A percentile compares a stretch with the other conserved stretches of the same genome.
phyloP scores from a whole-genome alignment of 2,888 invertebrate genomes.

The Xiphydria camelus region DNA sequence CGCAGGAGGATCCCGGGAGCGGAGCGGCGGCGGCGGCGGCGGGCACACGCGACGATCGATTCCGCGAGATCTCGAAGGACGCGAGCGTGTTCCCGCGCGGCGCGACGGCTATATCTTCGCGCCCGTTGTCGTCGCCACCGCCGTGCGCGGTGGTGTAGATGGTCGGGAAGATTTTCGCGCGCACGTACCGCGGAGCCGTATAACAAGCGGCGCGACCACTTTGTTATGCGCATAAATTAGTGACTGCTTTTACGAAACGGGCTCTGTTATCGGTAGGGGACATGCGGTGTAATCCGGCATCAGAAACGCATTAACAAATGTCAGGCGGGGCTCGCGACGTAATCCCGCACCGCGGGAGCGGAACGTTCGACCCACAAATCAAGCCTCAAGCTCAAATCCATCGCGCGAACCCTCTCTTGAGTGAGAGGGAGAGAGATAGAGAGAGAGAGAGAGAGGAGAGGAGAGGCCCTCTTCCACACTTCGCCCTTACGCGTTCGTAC shows the following conservation, averaged over 20 bases:
- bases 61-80: too few species aligned
- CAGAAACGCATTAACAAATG: constrained; percentile 51
- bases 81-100: background rate
- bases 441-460: too few species aligned
- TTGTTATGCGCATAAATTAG: constrained; percentile 44
- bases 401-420: too few species aligned
- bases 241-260: constrained; percentile 31
- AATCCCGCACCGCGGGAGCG: constrained; percentile 29
- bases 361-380: constrained; percentile 37
- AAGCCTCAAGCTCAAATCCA: constrained; percentile 26
- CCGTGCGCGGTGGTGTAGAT: constrained; percentile 2
- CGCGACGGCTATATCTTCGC: too few species aligned
- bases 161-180: background rate
- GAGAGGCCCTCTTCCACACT: too few species aligned
- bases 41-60: too few species aligned
- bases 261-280: constrained; percentile 34
- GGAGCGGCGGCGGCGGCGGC: too few species aligned
- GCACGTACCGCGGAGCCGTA: constrained; percentile 1
- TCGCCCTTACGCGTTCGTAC: too few species aligned
- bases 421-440: too few species aligned
- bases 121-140: too few species aligned
- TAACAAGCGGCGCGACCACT: constrained; percentile 14
- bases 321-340: constrained; percentile 30
- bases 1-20: too few species aligned
- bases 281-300: constrained; percentile 45